Evolutionary conservation across 1,140 invertebrate genomes (phyloP).

Genomic region (Drosophila mauritiana): DNA sequence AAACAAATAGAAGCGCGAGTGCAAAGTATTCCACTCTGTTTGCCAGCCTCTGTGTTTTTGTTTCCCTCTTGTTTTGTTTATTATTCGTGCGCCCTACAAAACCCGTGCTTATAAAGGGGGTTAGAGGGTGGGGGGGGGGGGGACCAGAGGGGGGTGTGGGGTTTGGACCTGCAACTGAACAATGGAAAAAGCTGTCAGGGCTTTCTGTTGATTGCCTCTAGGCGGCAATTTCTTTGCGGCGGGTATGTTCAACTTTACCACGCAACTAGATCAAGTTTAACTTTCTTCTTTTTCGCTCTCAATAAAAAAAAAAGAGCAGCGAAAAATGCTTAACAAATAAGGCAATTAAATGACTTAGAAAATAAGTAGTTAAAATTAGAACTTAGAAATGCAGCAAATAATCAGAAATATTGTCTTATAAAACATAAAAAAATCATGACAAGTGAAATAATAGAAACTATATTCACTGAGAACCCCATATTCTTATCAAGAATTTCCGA

Average conservation of each 20-base stretch:
- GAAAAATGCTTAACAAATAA: background rate
- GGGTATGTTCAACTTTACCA: conserved; percentile 18
- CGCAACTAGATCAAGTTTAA: conserved; percentile 16
- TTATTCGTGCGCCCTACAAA: conserved; percentile 51
- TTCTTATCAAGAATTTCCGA: conserved; percentile 5
- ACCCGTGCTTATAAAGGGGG: conserved; percentile 15
- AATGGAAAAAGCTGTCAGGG: conserved; percentile 46
- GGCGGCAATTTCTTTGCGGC: conserved; percentile 1
- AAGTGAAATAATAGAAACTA: too few relatives aligned
- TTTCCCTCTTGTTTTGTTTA: conserved; percentile 33
- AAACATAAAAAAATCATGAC: too few relatives aligned
- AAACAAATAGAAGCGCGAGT: conserved; percentile 33
- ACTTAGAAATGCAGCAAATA: too few relatives aligned
- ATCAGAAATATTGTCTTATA: too few relatives aligned
- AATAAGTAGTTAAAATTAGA: too few relatives aligned
- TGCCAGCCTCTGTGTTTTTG: conserved; percentile 17
- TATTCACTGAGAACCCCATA: background rate
- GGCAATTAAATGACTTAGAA: too few relatives aligned
- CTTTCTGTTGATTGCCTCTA: conserved; percentile 38
- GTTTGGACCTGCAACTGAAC: conserved; percentile 10
- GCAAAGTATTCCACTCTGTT: conserved; percentile 36
- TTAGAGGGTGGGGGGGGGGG: background rate
- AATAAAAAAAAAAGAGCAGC: background rate
- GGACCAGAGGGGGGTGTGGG: background rate
- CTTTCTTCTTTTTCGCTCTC: conserved; percentile 17